Evolutionary conservation across 37 sponge, comb jelly and placozoan genomes (phyloP).

Genomic region (Oopsacas minuta): DNA sequence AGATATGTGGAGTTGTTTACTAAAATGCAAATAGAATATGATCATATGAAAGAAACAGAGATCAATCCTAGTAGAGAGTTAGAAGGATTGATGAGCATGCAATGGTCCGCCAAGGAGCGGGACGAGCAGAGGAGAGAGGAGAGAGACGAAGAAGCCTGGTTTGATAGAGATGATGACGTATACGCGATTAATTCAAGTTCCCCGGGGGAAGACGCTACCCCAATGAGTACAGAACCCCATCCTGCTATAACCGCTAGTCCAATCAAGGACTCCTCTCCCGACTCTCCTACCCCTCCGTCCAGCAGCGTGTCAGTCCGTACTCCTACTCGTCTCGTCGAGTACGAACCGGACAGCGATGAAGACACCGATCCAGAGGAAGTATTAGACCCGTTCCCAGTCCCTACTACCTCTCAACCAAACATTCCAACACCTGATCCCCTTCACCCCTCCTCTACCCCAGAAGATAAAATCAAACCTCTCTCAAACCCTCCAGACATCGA

Average conservation of each 20-base stretch:
- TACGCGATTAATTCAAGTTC: not conserved
- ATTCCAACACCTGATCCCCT: not conserved
- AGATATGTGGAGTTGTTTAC: not conserved
- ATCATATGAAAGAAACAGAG: not conserved
- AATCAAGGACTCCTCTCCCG: not conserved
- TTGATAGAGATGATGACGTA: conserved; percentile 10
- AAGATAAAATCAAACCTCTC: too few relatives aligned
- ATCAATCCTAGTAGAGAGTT: not conserved
- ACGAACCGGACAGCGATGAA: conserved; percentile 15
- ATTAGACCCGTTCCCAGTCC: not conserved
- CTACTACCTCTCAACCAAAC: not conserved
- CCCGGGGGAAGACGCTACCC: not conserved
- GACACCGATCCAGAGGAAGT: not conserved
- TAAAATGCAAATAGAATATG: not conserved
- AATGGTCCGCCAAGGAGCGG: not conserved
- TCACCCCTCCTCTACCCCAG: not conserved
- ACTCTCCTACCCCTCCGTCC: not conserved
- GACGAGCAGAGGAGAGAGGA: not conserved
- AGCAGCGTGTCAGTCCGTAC: not conserved
- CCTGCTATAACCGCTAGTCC: not conserved
- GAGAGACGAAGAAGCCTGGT: not conserved
- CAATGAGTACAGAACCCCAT: not conserved
- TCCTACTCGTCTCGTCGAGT: not conserved
- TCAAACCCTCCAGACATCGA: not conserved
- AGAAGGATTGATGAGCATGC: not conserved